Percentiles rank a stretch among this genome's conserved stretches.
Evolutionary conservation across 2,113 vertebrate species (phyloP).

Genomic region (Lagenorhynchus albirostris): DNA sequence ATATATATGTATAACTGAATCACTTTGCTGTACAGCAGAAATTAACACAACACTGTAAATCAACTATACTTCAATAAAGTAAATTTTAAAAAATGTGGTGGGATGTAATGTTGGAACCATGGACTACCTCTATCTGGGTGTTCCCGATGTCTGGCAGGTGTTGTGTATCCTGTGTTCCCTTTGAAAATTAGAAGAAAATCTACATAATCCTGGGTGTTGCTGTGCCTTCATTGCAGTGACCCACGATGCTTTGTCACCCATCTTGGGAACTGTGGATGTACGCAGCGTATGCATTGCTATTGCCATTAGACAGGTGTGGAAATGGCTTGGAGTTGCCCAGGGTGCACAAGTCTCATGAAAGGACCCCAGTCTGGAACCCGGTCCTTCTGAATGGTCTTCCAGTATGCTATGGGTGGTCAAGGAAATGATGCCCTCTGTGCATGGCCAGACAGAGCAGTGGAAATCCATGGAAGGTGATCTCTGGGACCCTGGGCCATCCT

Average conservation of each 20-base stretch:
- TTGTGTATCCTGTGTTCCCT: neutral
- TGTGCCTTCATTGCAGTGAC: neutral
- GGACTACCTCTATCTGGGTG: neutral
- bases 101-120: neutral
- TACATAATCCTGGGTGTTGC: too few species aligned
- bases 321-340: neutral
- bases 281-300: rapidly evolving
- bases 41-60: neutral
- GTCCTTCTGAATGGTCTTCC: neutral
- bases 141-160: neutral
- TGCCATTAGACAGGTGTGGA: neutral
- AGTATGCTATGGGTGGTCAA: rapidly evolving
- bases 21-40: neutral
- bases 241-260: rapidly evolving
- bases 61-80: neutral
- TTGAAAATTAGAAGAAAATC: neutral
- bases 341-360: neutral
- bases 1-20: neutral
- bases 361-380: neutral
- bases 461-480: too few species aligned
- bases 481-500: neutral
- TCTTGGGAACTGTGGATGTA: neutral
- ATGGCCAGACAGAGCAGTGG: neutral
- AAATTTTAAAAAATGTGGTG: neutral
- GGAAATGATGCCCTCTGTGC: neutral